Conservation (phyloP, 2,113 vertebrate species). For the Narcine bancroftii region DNA sequence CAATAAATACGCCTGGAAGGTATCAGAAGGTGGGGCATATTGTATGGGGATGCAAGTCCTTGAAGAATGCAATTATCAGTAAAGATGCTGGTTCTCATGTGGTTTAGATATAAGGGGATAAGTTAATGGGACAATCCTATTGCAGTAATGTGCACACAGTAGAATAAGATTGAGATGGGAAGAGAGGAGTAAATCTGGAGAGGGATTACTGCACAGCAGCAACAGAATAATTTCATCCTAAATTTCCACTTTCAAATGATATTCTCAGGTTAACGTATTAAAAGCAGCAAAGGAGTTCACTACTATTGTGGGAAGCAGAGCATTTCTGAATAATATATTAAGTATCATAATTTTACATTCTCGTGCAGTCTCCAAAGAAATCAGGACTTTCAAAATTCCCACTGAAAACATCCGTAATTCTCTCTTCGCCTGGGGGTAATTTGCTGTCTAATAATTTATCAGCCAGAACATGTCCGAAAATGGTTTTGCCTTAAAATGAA, state of each 20-base stretch:
- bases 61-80: no score
- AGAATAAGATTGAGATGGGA: no score
- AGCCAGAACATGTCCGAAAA: not conserved
- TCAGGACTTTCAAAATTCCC: not conserved
- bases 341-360: not conserved
- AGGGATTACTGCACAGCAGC: not conserved
- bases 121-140: no score
- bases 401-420: not conserved
- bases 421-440: not conserved
- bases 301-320: not conserved
- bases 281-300: not conserved
- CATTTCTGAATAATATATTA: not conserved
- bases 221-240: not conserved
- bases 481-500: not conserved
- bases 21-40: no score
- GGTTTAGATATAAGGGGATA: no score
- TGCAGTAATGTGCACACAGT: no score
- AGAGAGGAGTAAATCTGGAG: not conserved
- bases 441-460: not conserved
- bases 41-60: no score
- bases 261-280: no score
- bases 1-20: no score
- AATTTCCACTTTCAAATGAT: not conserved
- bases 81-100: no score
- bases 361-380: not conserved